Evolutionary conservation across 2,113 vertebrate genomes (phyloP).

Genomic region (Eurypyga helias): DNA sequence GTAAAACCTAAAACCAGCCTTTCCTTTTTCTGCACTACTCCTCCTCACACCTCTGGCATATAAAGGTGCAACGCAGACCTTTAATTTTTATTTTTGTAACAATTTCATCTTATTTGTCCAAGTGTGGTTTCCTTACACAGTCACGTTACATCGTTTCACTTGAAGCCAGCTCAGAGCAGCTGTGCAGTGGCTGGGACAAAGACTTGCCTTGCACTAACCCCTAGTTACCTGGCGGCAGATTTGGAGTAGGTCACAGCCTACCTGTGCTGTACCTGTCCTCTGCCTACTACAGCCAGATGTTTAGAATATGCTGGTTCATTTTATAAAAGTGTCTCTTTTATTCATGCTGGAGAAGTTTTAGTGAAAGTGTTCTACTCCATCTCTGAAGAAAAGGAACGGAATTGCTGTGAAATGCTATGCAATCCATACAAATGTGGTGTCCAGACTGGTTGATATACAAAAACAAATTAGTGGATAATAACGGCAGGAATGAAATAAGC

Average conservation of each 20-base stretch:
- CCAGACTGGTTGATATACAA: not conserved
- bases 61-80: not conserved
- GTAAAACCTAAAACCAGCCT: not conserved
- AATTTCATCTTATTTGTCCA: not conserved
- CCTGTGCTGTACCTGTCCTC: not conserved
- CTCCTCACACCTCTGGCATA: not conserved
- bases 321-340: not conserved
- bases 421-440: not conserved
- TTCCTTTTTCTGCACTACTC: not conserved
- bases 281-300: not conserved
- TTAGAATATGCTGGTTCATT: not conserved
- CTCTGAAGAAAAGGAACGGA: not conserved
- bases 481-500: not conserved
- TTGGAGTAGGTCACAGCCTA: not conserved
- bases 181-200: not conserved
- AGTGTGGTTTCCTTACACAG: not conserved
- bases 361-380: not conserved
- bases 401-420: not conserved
- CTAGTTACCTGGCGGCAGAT: not conserved
- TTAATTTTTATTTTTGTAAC: not conserved
- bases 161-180: not conserved
- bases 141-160: not conserved
- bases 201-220: not conserved
- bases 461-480: constrained; percentile 3
- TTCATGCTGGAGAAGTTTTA: not conserved